A percentile compares a stretch with the other conserved stretches of the same genome.
Evolutionary conservation across 2,797 vertebrate genomes (phyloP).

Genomic region (Gambelia wislizenii): DNA sequence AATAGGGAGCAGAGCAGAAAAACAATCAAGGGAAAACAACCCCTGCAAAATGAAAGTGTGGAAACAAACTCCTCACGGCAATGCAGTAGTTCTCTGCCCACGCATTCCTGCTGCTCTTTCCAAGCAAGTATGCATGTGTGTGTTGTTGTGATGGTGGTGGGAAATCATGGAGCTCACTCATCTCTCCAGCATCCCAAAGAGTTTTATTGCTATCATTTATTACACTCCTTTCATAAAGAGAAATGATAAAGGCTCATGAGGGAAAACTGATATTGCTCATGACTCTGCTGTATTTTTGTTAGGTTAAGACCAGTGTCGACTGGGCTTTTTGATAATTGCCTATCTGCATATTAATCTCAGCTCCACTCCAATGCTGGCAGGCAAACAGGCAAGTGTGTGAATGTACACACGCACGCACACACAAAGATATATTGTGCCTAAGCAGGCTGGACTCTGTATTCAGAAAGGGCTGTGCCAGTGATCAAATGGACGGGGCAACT

Average conservation of each 20-base stretch:
- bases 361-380: background rate
- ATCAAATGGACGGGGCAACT: background rate
- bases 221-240: slow-evolving; percentile 50
- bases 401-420: no score
- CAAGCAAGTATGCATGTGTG: background rate
- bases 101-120: background rate
- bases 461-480: no score
- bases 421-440: background rate
- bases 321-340: slow-evolving; percentile 55
- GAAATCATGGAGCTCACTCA: background rate
- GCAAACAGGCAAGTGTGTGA: no score
- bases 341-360: slow-evolving; percentile 21
- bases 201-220: slow-evolving; percentile 51
- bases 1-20: background rate
- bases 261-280: slow-evolving; percentile 52
- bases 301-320: slow-evolving; percentile 36
- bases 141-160: no score
- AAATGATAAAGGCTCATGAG: slow-evolving; percentile 37
- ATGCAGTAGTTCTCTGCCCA: slow-evolving; percentile 4
- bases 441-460: background rate
- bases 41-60: background rate
- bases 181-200: slow-evolving; percentile 34
- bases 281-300: slow-evolving; percentile 45
- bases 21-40: background rate
- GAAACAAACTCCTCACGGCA: background rate